Base-by-base conservation (phyloP, 2,113 vertebrate genomes). In the Ploceus nigricollis region DNA sequence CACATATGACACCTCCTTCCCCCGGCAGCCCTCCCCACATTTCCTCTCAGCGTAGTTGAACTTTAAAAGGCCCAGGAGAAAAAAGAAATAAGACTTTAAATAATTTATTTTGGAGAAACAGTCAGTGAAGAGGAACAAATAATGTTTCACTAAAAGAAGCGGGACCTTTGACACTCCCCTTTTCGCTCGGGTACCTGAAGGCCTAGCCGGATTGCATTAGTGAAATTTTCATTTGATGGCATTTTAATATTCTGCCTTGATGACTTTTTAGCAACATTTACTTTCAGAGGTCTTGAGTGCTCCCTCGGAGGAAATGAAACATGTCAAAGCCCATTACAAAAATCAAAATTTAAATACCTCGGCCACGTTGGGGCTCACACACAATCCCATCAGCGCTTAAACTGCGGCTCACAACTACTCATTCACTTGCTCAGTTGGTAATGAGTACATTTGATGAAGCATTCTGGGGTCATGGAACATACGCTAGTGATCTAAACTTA, bases 191-290 rank as follows among this genome's bases (percentile, higher is more conserved):
- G 98, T 99, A 99, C 99, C 99, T 99, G 99, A 98, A 98, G 98
- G 98, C 98, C 97, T 97, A 99, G 99, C 99, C 98, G 97, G 98
- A 98, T 99, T 99, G 98, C 99, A 99, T 99, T 99, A 99, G 99
- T 97, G 98, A 98, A 99, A 99, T 99, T 99, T 99, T 99, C 99
- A 99, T 99, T 99, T 99, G 99, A 99, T 99, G 99, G 99, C 99
- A 99, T 99, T 99, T 99, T 99, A 99, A 99, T 99, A 99, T 99
- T 99, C 99, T 99, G 99, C 98, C 99, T 99, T 99, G 99, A 99
- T 99, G 99, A 99, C 99, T 99, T 99, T 99, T 99, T 99, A 99
- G 99, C 99, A 99, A 99, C 99, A 99, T 99, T 99, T 99, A 99
- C 99, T 99, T 99, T 99, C 99, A 97, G 98, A 99, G 99, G 99